Percentiles rank a stretch among this genome's conserved stretches.
Conservation (phyloP, 1,140 invertebrate genomes). For the Stenopsyche tienmushanensis region DNA sequence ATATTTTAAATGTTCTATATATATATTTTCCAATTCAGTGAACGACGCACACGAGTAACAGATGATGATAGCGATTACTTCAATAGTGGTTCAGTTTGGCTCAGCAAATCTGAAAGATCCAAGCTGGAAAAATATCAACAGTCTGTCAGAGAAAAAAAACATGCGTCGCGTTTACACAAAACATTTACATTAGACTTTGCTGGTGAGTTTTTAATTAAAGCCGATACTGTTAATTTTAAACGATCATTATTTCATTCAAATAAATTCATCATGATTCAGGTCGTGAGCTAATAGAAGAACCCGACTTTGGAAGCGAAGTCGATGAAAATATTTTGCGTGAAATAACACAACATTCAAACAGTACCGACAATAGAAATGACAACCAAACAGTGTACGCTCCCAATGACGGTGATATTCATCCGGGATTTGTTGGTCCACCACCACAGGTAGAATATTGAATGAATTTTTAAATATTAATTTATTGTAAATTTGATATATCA, state of each 20-base stretch:
- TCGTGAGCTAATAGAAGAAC: constrained; percentile 57
- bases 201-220: constrained; percentile 55
- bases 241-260: background rate
- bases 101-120: constrained; percentile 69
- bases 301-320: constrained; percentile 55
- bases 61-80: constrained; percentile 97
- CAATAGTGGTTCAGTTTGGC: constrained; percentile 78
- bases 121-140: constrained; percentile 70
- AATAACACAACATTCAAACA: constrained; percentile 45
- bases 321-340: constrained; percentile 53
- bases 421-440: constrained; percentile 49
- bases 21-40: constrained; percentile 54
- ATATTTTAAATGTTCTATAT: background rate
- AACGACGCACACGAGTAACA: constrained; percentile 84
- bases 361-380: constrained; percentile 1
- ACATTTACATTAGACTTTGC: constrained; percentile 85
- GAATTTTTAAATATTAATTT: no score
- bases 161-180: constrained; percentile 66
- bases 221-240: background rate
- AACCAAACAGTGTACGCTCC: background rate
- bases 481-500: background rate
- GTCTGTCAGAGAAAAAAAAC: constrained; percentile 66
- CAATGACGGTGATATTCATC: constrained; percentile 52
- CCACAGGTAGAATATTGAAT: no score
- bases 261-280: no score